Conservation (phyloP, 37 sponge, comb jelly and placozoan species). For the Corticium candelabrum region DNA sequence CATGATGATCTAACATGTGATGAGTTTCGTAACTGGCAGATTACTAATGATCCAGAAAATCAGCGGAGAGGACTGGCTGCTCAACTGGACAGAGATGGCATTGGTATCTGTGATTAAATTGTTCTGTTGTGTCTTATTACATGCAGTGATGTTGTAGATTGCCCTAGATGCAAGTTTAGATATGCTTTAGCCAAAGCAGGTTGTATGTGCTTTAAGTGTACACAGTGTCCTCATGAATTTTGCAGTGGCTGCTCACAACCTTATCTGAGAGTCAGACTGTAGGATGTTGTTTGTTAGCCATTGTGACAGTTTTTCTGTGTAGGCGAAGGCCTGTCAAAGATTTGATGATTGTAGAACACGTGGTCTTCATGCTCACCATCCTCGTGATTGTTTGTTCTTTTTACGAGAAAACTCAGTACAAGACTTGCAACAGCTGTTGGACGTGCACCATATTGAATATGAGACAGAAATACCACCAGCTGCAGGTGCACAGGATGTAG, state of each 20-base stretch:
- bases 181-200: slow-evolving; percentile 85
- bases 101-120: slow-evolving; percentile 45
- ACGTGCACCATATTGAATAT: slow-evolving; percentile 45
- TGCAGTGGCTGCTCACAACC: slow-evolving; percentile 78
- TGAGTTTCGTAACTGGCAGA: slow-evolving; percentile 67
- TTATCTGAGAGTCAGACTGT: slow-evolving; percentile 12
- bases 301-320: background rate
- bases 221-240: slow-evolving; percentile 81
- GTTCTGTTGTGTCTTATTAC: no score
- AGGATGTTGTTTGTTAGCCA: background rate
- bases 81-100: slow-evolving; percentile 67
- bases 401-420: slow-evolving; percentile 60
- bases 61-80: slow-evolving; percentile 81
- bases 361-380: slow-evolving; percentile 91
- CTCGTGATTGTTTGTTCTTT: slow-evolving; percentile 78
- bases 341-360: slow-evolving; percentile 6
- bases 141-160: slow-evolving; percentile 39
- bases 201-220: slow-evolving; percentile 85
- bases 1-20: slow-evolving; percentile 62
- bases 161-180: slow-evolving; percentile 65
- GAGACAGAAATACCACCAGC: slow-evolving; percentile 44
- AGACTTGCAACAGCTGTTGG: slow-evolving; percentile 59
- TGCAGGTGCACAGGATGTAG: background rate
- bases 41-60: slow-evolving; percentile 63
- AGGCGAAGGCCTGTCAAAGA: slow-evolving; percentile 39